A percentile compares a stretch with the other conserved stretches of the same genome.
Evolutionary conservation across 2,797 vertebrate genomes (phyloP).

Genomic region (Morelia viridis): DNA sequence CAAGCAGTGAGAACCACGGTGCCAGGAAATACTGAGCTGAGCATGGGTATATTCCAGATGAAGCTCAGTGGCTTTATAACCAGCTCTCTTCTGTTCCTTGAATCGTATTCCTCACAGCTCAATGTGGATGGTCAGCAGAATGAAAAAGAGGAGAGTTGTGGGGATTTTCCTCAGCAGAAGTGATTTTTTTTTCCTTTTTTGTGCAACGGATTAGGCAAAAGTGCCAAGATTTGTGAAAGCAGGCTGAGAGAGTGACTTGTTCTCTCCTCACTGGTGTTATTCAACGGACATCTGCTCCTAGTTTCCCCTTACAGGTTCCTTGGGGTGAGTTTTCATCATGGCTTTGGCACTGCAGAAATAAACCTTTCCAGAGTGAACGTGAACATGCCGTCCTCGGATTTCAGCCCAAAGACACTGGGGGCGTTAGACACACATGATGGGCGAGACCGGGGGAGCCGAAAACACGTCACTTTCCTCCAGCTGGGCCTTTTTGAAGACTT

Average conservation of each 20-base stretch:
- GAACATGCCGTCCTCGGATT: background rate
- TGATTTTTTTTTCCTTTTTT: background rate
- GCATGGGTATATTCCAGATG: background rate
- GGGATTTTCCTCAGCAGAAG: constrained; percentile 22
- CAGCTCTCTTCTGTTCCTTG: too few species aligned
- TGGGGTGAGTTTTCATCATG: background rate
- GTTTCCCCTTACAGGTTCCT: background rate
- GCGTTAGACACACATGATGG: background rate
- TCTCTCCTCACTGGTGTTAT: background rate
- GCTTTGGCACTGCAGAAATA: background rate
- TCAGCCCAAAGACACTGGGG: background rate
- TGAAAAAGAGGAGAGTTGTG: background rate
- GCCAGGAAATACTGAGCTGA: background rate
- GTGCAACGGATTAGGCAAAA: background rate
- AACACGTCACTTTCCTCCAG: background rate
- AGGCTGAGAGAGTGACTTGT: too few species aligned
- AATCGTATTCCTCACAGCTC: too few species aligned
- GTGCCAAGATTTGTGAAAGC: background rate
- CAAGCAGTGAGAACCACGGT: too few species aligned
- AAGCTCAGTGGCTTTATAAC: background rate
- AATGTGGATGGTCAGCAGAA: too few species aligned
- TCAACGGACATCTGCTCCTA: background rate
- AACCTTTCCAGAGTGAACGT: background rate
- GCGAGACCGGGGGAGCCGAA: accelerated
- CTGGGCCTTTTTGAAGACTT: background rate